A percentile compares a stretch with the other conserved stretches of the same genome.
phyloP scores from a whole-genome alignment of 1,140 invertebrate species.

The Dendroctonus ponderosae region DNA sequence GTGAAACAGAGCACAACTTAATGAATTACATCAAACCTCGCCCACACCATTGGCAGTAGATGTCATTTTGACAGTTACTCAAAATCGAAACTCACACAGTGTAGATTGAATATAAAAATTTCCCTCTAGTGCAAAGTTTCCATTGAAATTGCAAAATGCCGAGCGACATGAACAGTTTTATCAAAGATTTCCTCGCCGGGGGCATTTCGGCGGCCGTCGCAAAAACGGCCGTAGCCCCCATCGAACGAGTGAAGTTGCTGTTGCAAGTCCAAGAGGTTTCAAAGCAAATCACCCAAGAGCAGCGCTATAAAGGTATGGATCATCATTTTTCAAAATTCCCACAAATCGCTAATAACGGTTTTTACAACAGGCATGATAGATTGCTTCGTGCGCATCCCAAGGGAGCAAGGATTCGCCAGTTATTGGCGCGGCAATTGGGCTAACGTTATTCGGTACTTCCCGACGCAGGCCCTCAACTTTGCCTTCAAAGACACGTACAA shows the following conservation, averaged over 20 bases:
- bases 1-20: too few species aligned
- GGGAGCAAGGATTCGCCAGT: slow-evolving; percentile 78
- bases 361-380: slow-evolving; percentile 74
- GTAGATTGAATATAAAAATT: too few species aligned
- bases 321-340: background rate
- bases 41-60: too few species aligned
- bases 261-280: slow-evolving; percentile 85
- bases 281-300: slow-evolving; percentile 76
- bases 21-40: too few species aligned
- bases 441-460: slow-evolving; percentile 91
- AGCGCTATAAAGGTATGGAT: slow-evolving; percentile 76
- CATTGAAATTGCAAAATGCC: slow-evolving; percentile 5
- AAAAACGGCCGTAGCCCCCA: slow-evolving; percentile 83
- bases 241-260: slow-evolving; percentile 87
- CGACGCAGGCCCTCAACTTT: slow-evolving; percentile 95
- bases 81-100: too few species aligned
- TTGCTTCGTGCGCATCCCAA: slow-evolving; percentile 81
- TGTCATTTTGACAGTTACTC: too few species aligned
- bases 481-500: slow-evolving; percentile 93
- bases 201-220: slow-evolving; percentile 85
- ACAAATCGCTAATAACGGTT: background rate
- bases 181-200: slow-evolving; percentile 82
- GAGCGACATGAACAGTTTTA: slow-evolving; percentile 64
- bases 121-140: too few species aligned
- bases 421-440: slow-evolving; percentile 94